Evolutionary conservation across 2,888 invertebrate species (phyloP), one percentile per base, ranked within the genome.

Genomic region (Crossocerus cetratus): DNA sequence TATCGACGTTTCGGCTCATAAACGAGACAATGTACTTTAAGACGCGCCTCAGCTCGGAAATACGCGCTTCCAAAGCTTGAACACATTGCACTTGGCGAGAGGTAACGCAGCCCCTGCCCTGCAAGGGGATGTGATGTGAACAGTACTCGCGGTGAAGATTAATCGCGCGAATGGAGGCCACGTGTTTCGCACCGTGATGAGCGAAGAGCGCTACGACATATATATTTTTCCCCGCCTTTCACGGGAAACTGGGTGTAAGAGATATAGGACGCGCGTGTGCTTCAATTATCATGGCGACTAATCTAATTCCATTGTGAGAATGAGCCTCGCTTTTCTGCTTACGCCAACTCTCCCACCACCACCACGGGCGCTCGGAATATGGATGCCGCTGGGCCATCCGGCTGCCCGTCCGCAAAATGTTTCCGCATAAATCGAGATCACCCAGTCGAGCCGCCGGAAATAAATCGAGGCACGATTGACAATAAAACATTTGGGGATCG

Each of bases 211-310:
- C 76, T 80, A 45, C 53, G 57, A 21, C 68, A 72, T 72, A 65
- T 72, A 32, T 32, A 32, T 32, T 32, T 11, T 80, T 74, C 69
- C 72, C 68, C 65, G 63, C 60, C 53, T 63, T 71, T 75, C 61
- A 57, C 23, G 63, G 71, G 72, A 67, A 78, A 79, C 67, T 79
- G 62, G 69, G 80, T 64, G 72, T 74, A 77, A 74, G 72, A 65
- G 71, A 74, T 72, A 74, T 72, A 65, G 64, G 55, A 49, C 67
- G 69, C 67, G 63, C 77, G 32, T 4, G 32, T 4, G 32, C 32
- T 11, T 32, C 74, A 72, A 77, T 77, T 71, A 72, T 42, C 64
- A 22, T 8, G 0, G 54, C 23, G 71, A 54, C 58, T 56, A 65
- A 58, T 61, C 49, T 58, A 42, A 68, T 65, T 57, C 65, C 62